Evolutionary conservation across 2,888 invertebrate species (phyloP).

Genomic region (Drosophila peninsularis): DNA sequence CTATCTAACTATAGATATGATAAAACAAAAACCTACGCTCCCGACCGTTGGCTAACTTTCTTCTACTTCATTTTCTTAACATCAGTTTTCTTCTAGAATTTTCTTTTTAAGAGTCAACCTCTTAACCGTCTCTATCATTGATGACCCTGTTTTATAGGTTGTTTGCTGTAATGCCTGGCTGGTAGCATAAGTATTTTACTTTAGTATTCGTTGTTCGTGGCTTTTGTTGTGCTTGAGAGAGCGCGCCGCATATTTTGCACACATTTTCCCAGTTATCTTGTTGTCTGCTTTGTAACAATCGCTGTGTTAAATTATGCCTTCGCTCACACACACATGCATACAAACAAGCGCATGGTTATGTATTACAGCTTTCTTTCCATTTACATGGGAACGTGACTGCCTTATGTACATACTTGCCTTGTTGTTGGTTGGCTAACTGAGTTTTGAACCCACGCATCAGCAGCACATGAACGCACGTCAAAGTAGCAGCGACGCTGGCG

Average conservation of each 20-base stretch:
- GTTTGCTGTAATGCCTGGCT: constrained; percentile 17
- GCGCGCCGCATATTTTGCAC: constrained; percentile 59
- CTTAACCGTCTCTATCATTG: constrained; percentile 1
- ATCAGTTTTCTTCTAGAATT: constrained; percentile 1
- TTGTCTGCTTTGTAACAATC: constrained; percentile 71
- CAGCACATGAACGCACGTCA: constrained; percentile 31
- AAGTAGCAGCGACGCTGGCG: constrained; percentile 50
- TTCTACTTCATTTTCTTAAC: background rate
- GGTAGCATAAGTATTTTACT: constrained; percentile 32
- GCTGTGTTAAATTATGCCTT: constrained; percentile 54
- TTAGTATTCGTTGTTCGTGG: constrained; percentile 23
- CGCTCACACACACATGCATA: constrained; percentile 13
- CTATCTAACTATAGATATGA: background rate
- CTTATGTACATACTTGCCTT: constrained; percentile 61
- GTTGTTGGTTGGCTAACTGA: constrained; percentile 64
- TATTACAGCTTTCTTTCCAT: constrained; percentile 60
- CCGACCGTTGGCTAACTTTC: background rate
- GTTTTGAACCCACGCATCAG: constrained; percentile 71
- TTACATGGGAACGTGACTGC: constrained; percentile 71
- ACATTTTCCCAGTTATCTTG: constrained; percentile 62
- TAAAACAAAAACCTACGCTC: background rate
- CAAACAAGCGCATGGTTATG: constrained; percentile 33
- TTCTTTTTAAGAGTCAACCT: constrained; percentile 4
- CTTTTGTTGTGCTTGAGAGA: constrained; percentile 59
- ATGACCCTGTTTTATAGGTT: constrained; percentile 31